Base-by-base conservation (phyloP, 1,140 invertebrate genomes). In the Sitodiplosis mosellana region DNA sequence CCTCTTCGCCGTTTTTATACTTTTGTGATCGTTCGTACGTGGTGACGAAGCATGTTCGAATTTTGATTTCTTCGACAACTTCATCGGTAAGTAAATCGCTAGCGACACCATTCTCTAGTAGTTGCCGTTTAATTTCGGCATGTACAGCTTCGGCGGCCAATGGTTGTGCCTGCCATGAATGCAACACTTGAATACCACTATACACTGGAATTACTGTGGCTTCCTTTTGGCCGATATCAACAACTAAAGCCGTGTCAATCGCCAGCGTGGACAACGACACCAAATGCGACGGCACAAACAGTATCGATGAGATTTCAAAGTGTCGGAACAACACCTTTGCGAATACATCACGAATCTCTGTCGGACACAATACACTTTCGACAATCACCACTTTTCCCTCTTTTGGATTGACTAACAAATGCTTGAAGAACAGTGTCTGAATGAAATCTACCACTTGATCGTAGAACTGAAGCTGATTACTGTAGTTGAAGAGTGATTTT, bases 321-420 rank as follows among this genome's bases (percentile, higher is more conserved):
- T 96, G 89, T 40, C 74, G 71, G 59, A 92, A 97, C 10, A 97
- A 69, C 14, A 95, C 89, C 68, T 85, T 87, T 0, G 89, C 90
- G 2, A 98, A 63, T 1, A 81, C 86, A 54, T 94, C 81, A 54
- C 87, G 70, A 53, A 91, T 84, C 38, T 77, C 60, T 2, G 85
- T 83, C 1, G 86, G 79, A 34, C 79, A 80, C 18, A 95, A 69
- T 4, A 94, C 67, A 33, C 88, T 93, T 68, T 97, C 92, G 27
- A 95, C 77, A 42, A 97, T 72, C 1, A 96, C 80, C 46, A 97
- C 77, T 59, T 81, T 80, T 14, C 88, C 70, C 56, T 96, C 91
- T 66, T 95, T 95, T 1, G 92, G 89, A 64, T 84, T 96, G 20
- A 93, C 79, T 21, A 93, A 67, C 7, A 90, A 70, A 64, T 91